These are phyloP conservation scores for Glaucidium brasilianum DNA, from an alignment of 2,113 vertebrate genomes.

Conservation along the genomic window DNA sequence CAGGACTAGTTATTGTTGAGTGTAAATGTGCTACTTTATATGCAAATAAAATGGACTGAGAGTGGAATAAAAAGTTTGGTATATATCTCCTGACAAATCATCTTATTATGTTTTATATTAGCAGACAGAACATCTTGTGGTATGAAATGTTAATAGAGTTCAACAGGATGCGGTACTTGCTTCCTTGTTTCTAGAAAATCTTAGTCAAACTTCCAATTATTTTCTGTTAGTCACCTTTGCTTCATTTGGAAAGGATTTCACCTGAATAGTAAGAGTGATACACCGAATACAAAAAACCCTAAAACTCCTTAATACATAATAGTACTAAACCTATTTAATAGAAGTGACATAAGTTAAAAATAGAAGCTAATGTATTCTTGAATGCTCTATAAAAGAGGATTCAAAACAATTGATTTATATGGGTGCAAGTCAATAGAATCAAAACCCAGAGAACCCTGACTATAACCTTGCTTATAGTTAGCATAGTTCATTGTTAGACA, in stretches of 20 bases:
- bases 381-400: not conserved
- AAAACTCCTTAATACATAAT: not conserved
- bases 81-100: constrained; percentile 71
- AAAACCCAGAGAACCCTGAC: not conserved
- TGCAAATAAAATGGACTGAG: constrained; percentile 74
- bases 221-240: constrained; percentile 9
- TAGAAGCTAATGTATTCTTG: not conserved
- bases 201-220: constrained; percentile 4
- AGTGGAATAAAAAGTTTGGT: constrained; percentile 70
- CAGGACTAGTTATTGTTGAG: constrained; percentile 74
- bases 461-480: not conserved
- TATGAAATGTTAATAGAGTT: constrained; percentile 63
- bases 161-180: constrained; percentile 26
- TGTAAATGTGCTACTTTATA: constrained; percentile 77
- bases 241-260: constrained; percentile 15
- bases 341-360: not conserved
- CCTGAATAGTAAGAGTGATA: not conserved
- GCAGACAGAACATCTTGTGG: constrained; percentile 43
- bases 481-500: not conserved
- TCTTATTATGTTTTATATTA: constrained; percentile 70
- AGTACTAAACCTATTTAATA: not conserved
- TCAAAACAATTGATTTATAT: not conserved
- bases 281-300: not conserved
- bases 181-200: constrained; percentile 41
- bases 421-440: not conserved